Evolutionary conservation across 1,140 invertebrate genomes (phyloP), one percentile per base, ranked within the genome.

Genomic region (Sarcophaga bullata): DNA sequence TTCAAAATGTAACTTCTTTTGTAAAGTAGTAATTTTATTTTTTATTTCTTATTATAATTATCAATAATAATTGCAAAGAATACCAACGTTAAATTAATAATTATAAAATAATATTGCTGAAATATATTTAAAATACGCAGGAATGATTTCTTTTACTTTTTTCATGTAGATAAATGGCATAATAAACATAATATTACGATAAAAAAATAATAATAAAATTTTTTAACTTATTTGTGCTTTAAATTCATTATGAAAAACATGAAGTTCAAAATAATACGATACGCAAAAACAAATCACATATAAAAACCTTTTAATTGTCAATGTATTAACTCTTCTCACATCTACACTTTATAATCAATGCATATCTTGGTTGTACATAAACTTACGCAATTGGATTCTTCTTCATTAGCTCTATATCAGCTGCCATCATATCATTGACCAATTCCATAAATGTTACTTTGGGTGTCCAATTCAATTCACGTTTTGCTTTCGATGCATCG

Each of bases 401-500:
- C 87, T 94, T 96, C 98, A 99, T 99, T 25, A 99, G 91, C 83
- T 94, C 93, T 9, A 99, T 92, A 92, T 99, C 98, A 11, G 95
- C 93, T n/a, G 95, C 93, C 91, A 99, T 95, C 98, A 99, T 99
- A 89, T 99, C 98, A 87, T 95, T 94, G 0, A 99, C 98, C 46
- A 99, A 92, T 86, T 94, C 94, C 83, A 94, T 88, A 91, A 99
- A 98, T 80, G 94, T 92, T 81, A 97, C 94, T 82, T 95, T 95
- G 13, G 97, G 96, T 80, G 92, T 90, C 98, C 98, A 99, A 48
- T 95, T 95, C 15, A 99, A 92, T 85, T 95, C 93, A 46, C 93
- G 90, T 85, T 94, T 95, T 0, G 98, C 98, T 92, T 99, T 99
- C 0, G 94, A 93, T 8, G 97, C 92, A 91, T 99, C 97, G 54